Evolutionary conservation across 2,113 vertebrate species (phyloP).

Genomic region (Aspiorhynchus laticeps): DNA sequence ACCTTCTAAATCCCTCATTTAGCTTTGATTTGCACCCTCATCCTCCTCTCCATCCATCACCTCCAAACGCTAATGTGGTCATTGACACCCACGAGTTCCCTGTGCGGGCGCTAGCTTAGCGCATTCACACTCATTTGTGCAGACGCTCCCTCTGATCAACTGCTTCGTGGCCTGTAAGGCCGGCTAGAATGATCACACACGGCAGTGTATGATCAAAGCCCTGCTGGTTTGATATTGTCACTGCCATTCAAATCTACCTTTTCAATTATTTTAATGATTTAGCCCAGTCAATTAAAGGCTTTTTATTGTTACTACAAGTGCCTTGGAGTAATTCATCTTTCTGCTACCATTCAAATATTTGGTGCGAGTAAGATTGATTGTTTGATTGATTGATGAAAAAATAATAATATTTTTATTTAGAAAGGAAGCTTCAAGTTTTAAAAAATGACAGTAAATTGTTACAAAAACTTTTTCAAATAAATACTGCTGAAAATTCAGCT

Average conservation of each 20-base stretch:
- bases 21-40: conserved; percentile 13
- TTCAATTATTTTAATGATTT: too few relatives aligned
- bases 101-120: background rate
- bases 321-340: too few relatives aligned
- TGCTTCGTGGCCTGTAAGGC: background rate
- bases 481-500: background rate
- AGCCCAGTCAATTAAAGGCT: too few relatives aligned
- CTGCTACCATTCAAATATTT: background rate
- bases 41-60: background rate
- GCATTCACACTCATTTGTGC: background rate
- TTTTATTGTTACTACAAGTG: too few relatives aligned
- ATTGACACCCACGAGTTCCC: background rate
- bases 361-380: too few relatives aligned
- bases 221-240: background rate
- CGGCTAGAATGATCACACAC: background rate
- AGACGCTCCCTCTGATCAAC: background rate
- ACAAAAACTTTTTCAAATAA: too few relatives aligned
- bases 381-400: too few relatives aligned
- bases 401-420: too few relatives aligned
- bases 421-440: too few relatives aligned
- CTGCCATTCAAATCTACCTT: too few relatives aligned
- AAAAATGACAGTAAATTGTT: too few relatives aligned
- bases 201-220: conserved; percentile 19
- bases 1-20: conserved; percentile 35
- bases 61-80: conserved; percentile 1